Evolutionary conservation across 53 echinoderm and acorn worm genomes (phyloP).

Genomic region (Temnopleurus reevesii): DNA sequence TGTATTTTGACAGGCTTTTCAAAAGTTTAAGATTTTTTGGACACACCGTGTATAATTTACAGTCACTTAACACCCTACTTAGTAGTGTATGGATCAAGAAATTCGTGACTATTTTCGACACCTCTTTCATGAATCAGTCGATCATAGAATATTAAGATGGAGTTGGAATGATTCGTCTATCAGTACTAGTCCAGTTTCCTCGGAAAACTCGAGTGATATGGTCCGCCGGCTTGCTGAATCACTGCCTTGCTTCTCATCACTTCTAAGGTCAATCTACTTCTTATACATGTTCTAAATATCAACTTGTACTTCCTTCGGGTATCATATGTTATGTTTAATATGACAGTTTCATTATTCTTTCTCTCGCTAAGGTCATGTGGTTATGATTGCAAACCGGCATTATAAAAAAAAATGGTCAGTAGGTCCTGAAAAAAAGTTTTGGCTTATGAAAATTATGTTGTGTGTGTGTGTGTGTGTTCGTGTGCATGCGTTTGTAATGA

Average conservation of each 20-base stretch:
- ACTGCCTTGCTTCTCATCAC: background rate
- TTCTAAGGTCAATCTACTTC: background rate
- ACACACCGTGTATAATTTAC: no score
- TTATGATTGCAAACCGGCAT: no score
- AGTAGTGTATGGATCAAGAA: background rate
- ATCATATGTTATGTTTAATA: background rate
- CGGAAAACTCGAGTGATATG: background rate
- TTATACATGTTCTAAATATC: background rate
- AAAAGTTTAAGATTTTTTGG: no score
- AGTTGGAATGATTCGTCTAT: slow-evolving; percentile 33
- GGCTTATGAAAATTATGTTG: no score
- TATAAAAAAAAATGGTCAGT: no score
- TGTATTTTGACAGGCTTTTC: no score
- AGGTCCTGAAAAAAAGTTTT: no score
- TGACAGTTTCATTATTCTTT: no score
- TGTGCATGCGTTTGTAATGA: no score
- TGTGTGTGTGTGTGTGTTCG: no score
- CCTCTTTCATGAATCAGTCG: background rate
- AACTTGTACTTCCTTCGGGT: background rate
- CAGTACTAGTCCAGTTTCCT: slow-evolving; percentile 54
- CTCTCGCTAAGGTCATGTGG: no score
- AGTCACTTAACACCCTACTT: background rate
- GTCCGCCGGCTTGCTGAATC: slow-evolving; percentile 34
- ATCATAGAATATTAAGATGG: background rate
- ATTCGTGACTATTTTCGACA: background rate